These are phyloP conservation scores for Casuarius casuarius DNA, from an alignment of 2,113 vertebrate species.

Conservation along the genomic window DNA sequence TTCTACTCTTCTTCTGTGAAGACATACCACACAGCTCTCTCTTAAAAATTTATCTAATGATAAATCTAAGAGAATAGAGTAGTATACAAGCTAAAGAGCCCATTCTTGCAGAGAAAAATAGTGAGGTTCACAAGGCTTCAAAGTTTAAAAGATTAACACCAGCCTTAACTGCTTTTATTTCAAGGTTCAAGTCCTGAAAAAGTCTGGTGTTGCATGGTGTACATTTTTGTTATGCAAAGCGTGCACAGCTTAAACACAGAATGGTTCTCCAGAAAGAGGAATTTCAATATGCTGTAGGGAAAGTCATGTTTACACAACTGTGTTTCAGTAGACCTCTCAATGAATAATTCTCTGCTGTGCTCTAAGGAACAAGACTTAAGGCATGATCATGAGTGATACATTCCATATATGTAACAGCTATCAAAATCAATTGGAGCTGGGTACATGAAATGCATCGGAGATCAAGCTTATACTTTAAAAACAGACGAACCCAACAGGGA, in stretches of 20 bases:
- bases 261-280: background rate
- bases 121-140: background rate
- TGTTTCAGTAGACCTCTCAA: background rate
- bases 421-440: background rate
- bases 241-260: background rate
- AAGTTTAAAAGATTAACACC: background rate
- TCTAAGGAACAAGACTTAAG: background rate
- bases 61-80: background rate
- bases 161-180: background rate
- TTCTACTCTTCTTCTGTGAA: background rate
- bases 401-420: background rate
- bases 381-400: background rate
- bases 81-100: background rate
- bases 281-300: background rate
- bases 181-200: background rate
- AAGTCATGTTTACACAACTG: background rate
- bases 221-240: background rate
- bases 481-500: background rate
- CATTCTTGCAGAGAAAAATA: background rate
- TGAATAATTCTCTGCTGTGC: background rate
- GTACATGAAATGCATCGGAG: background rate
- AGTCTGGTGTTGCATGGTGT: background rate
- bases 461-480: background rate
- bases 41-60: background rate
- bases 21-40: rapidly evolving